phyloP scores from a whole-genome alignment of 2,888 invertebrate species.

The Trissoscelio sp. region DNA sequence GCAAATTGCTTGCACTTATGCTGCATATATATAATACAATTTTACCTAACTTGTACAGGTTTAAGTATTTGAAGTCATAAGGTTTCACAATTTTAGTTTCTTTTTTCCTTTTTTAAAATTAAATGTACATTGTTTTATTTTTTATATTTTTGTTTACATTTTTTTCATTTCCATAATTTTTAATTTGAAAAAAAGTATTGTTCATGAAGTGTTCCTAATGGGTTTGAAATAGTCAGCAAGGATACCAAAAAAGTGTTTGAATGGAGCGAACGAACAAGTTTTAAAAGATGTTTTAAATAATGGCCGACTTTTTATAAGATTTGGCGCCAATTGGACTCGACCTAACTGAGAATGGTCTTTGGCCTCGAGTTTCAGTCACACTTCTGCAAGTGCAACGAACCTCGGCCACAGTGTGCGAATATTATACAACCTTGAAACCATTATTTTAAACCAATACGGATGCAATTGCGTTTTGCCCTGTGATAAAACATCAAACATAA shows the following conservation, averaged over 20 bases:
- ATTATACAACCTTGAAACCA: conserved; percentile 58
- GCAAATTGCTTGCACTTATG: conserved; percentile 3
- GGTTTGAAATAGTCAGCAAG: neutral
- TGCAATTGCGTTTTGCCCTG: neutral
- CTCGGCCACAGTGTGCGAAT: conserved; percentile 31
- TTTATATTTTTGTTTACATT: too few species aligned
- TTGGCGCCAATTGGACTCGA: conserved; percentile 57
- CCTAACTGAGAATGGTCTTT: conserved; percentile 49
- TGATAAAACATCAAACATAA: neutral
- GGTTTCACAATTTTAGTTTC: too few species aligned
- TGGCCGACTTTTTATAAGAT: conserved; percentile 61
- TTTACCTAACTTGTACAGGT: neutral
- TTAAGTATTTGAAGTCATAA: too few species aligned
- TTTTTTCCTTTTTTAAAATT: too few species aligned
- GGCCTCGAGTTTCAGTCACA: conserved; percentile 57
- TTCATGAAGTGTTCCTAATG: neutral
- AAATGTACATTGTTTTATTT: too few species aligned
- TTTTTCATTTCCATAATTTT: too few species aligned
- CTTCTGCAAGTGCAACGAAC: conserved; percentile 68
- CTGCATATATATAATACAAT: neutral
- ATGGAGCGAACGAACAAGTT: conserved; percentile 31
- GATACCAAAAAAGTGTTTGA: conserved; percentile 9
- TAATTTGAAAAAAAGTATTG: neutral
- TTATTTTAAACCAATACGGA: conserved; percentile 48
- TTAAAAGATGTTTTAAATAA: conserved; percentile 49